Base-by-base conservation (phyloP, 64 coral and sea anemone genomes). In the Pachyseris speciosa region DNA sequence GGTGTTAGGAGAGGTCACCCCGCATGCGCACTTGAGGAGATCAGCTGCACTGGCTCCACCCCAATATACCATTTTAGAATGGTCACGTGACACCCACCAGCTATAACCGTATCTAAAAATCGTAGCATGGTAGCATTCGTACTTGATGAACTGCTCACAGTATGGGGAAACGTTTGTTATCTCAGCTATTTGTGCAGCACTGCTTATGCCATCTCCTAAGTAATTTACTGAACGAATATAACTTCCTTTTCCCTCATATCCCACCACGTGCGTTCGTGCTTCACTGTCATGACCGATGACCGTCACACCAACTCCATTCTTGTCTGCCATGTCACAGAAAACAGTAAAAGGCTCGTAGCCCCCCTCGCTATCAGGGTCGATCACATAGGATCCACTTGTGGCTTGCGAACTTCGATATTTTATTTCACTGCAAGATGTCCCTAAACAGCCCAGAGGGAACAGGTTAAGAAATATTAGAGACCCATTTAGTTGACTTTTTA, bases 241-340 rank as follows among this genome's bases (percentile, higher is more conserved):
- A 37, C 80, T 64, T 19, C 80, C 90, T 57, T 0, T 2, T 4
- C 4, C 4, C 22, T 76, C 69, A 67, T 42, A 86, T 53, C 83
- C 83, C 50, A 53, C 17, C 2, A 92, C 90, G 5, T 77, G 16
- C 2, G 69, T 92, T 45, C 83, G 86, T 2, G 45, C 50, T 57
- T 92, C 83, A 37, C 90, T 92, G 43, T 92, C 83, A 73, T 85
- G 90, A 92, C 90, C 51, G 30, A 92, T 37, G 37, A 92, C 81
- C 19, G 90, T 92, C 44, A 92, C 71, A 15, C 90, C 90, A 45
- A 86, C 39, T 24, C 80, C 53, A n/a, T 72, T 72, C 53, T 92
- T 92, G 68, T 92, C 81, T 16, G 67, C 78, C 90, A 92, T 92
- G 83, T 92, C 81, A 76, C 90, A 92, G 39, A 49, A 67, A 16